Conservation (phyloP, 2,113 vertebrate genomes). For the Lepisosteus oculatus region DNA sequence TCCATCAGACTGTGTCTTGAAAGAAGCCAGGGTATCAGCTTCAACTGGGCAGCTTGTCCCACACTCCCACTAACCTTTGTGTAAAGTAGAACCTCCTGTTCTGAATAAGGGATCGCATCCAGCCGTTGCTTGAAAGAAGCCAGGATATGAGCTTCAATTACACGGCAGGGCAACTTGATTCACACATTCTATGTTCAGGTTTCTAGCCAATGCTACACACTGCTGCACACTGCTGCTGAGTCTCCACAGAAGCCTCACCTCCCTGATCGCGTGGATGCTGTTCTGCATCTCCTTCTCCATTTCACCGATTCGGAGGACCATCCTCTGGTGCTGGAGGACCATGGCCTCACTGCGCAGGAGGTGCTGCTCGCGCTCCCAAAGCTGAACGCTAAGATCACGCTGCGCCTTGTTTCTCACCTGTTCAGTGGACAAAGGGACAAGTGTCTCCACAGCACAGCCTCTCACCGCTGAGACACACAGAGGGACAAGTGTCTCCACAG, state of each 20-base stretch:
- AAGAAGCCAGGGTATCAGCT: too few relatives aligned
- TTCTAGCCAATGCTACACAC: too few relatives aligned
- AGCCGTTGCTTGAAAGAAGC: too few relatives aligned
- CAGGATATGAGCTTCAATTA: not conserved
- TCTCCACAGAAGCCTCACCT: constrained; percentile 58
- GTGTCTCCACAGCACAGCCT: not conserved
- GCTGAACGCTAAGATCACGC: constrained; percentile 68
- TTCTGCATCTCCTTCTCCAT: constrained; percentile 68
- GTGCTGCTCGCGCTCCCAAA: constrained; percentile 65
- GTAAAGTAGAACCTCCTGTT: too few relatives aligned
- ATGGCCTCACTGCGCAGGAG: constrained; percentile 62
- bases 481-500: not conserved
- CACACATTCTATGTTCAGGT: too few relatives aligned
- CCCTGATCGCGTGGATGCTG: constrained; percentile 65
- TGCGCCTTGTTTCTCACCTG: constrained; percentile 72
- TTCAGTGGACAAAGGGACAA: constrained; percentile 1
- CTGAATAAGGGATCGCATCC: too few relatives aligned
- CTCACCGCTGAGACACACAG: not conserved
- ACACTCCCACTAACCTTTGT: too few relatives aligned
- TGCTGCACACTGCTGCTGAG: too few relatives aligned
- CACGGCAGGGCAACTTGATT: too few relatives aligned
- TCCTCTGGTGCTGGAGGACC: constrained; percentile 66
- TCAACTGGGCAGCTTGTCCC: too few relatives aligned
- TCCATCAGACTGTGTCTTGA: too few relatives aligned
- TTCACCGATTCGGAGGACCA: constrained; percentile 63